Conservation (phyloP, 2,797 vertebrate species). For the Pseudopleuronectes americanus region DNA sequence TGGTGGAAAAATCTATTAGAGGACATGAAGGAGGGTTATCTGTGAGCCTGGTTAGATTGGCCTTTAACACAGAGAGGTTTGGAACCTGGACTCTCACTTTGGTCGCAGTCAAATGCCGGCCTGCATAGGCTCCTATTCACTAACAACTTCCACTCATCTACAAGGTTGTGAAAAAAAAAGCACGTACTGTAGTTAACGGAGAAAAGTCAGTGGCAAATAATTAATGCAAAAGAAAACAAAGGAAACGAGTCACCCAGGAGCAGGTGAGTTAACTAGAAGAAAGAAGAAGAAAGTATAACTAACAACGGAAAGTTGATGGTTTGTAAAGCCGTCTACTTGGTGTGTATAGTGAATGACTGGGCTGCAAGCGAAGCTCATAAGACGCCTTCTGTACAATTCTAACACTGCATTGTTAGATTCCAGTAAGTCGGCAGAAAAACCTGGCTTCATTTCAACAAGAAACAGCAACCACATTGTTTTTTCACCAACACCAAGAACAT, state of each 20-base stretch:
- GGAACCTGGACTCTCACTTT: slow-evolving; percentile 45
- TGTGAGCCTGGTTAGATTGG: slow-evolving; percentile 32
- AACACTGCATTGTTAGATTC: slow-evolving; percentile 58
- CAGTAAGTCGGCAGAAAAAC: slow-evolving; percentile 31
- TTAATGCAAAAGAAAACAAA: slow-evolving; percentile 70
- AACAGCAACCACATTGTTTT: background rate
- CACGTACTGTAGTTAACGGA: slow-evolving; percentile 32
- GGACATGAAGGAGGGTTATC: slow-evolving; percentile 48
- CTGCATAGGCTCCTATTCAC: slow-evolving; percentile 35
- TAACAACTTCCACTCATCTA: slow-evolving; percentile 31
- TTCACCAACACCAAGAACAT: background rate
- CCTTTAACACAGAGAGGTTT: slow-evolving; percentile 50
- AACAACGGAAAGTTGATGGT: slow-evolving; percentile 26
- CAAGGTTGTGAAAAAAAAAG: background rate
- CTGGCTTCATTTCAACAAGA: background rate
- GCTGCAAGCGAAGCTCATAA: slow-evolving; percentile 22
- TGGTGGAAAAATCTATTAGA: slow-evolving; percentile 9
- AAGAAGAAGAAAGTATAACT: slow-evolving; percentile 44
- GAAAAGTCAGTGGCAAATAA: slow-evolving; percentile 61
- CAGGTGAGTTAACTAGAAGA: slow-evolving; percentile 12
- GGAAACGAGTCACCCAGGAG: slow-evolving; percentile 25
- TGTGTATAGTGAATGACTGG: background rate
- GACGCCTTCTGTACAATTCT: slow-evolving; percentile 27
- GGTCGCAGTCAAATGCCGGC: slow-evolving; percentile 35
- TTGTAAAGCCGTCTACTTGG: background rate